A percentile compares a stretch with the other conserved stretches of the same genome.
phyloP scores from a whole-genome alignment of 2,888 invertebrate genomes.

The Drosophila prolongata region DNA sequence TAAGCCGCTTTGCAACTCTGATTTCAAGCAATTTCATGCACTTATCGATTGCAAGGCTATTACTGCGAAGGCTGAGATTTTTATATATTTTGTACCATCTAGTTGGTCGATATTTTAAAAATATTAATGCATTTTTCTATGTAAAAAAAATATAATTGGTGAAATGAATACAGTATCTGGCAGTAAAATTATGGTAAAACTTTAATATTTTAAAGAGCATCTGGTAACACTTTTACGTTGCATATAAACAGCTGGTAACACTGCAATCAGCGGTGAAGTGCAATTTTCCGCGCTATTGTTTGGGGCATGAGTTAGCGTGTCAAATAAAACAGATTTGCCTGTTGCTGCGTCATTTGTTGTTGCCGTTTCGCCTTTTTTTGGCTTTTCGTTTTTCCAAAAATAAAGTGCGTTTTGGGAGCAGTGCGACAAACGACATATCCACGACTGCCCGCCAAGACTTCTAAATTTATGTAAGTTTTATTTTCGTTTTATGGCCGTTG shows the following conservation, averaged over 20 bases:
- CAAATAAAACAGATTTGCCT: conserved; percentile 32
- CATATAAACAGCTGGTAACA: conserved; percentile 1
- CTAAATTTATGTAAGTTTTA: conserved; percentile 80
- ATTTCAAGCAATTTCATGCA: conserved; percentile 3
- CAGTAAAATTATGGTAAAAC: no score
- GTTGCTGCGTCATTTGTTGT: conserved; percentile 28
- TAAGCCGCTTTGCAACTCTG: conserved; percentile 18
- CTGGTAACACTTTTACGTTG: background rate
- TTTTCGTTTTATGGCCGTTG: conserved; percentile 72
- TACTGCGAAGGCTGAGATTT: background rate
- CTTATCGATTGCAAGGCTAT: conserved; percentile 10
- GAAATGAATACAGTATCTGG: no score
- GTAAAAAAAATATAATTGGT: no score
- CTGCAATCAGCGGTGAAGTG: background rate
- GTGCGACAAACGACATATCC: conserved; percentile 59
- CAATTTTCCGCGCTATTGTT: background rate
- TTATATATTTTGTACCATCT: background rate
- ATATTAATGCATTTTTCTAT: no score
- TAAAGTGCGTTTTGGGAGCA: conserved; percentile 76
- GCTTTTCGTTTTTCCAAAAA: conserved; percentile 65
- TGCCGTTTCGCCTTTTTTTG: conserved; percentile 33
- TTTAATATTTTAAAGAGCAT: background rate
- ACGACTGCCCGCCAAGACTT: conserved; percentile 42
- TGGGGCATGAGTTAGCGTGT: conserved; percentile 21
- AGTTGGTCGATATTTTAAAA: background rate